Conservation (phyloP, 2,113 vertebrate species). For the Cettia cetti region DNA sequence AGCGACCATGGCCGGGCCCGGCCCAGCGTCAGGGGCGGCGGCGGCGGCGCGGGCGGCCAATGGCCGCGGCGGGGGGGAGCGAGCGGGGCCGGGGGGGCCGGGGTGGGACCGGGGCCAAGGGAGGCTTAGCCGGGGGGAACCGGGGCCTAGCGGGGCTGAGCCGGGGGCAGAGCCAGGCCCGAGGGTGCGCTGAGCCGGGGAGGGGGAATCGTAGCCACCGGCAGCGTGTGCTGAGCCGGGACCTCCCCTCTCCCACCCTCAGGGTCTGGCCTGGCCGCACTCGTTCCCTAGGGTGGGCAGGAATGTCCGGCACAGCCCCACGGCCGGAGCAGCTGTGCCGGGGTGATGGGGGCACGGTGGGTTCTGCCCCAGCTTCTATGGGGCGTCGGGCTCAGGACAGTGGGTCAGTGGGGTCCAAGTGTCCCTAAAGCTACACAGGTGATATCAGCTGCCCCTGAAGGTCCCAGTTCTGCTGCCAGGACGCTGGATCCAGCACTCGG, state of each 20-base stretch:
- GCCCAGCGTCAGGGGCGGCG: too few relatives aligned
- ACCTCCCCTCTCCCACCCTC: not conserved
- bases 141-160: not conserved
- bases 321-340: not conserved
- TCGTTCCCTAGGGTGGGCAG: not conserved
- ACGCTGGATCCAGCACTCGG: fast-evolving
- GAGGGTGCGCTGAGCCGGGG: not conserved
- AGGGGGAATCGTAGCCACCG: too few relatives aligned
- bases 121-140: not conserved
- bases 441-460: not conserved
- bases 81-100: not conserved
- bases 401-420: not conserved
- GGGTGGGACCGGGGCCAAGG: not conserved
- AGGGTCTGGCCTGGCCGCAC: not conserved
- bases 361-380: not conserved
- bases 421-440: not conserved
- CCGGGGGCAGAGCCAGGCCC: not conserved
- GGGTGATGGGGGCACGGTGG: not conserved
- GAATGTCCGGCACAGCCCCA: not conserved
- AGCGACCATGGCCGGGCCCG: too few relatives aligned
- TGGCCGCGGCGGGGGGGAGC: too few relatives aligned
- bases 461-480: not conserved
- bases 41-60: too few relatives aligned
- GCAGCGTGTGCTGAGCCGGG: not conserved
- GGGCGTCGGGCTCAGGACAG: not conserved